Evolutionary conservation across 2,888 invertebrate genomes (phyloP), one percentile per base, ranked within the genome.

Genomic region (Chydorus sphaericus): DNA sequence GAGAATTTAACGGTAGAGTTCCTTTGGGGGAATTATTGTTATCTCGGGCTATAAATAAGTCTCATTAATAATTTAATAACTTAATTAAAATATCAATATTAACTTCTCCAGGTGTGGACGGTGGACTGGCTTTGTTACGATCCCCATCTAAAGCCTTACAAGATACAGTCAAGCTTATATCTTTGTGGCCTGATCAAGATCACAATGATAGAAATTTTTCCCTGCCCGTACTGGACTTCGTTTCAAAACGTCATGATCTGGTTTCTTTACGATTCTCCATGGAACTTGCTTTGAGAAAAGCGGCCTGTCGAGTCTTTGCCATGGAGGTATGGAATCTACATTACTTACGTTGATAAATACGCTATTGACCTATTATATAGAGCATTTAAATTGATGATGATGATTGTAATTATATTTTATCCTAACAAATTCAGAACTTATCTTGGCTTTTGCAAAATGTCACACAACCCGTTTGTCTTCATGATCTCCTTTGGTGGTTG

Each of bases 401-500:
- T 23, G 23, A 18, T 23, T 38, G 31, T 14, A 31, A 44, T 10
- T n/a, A n/a, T 6, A 4, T 30, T 18, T 29, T 48, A 6, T 26
- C 28, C 28, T 16, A 14, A 14, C 44, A 26, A 20, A n/a, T n/a
- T 1, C 64, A 84, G 78, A 92, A 93, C 0, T 74, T 96, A 62
- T 94, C 94, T 68, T 98, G 97, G 97, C 72, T 98, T 23, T 72
- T 97, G 48, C 79, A 91, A 54, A 90, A 85, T 54, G 87, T 92
- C 1, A 91, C 92, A 0, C 91, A 91, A 67, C 85, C 91, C 4
- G 82, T 84, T 4, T 86, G 90, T 66, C 77, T 97, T 20, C 94
- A 96, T 65, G 96, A 97, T 71, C 77, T 96, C 10, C 78, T 97
- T 68, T 96, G 96, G 96, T 93, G 91, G 86, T 92, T 94, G 68